These are phyloP conservation scores for Ochotona princeps DNA, from an alignment of 2,113 vertebrate species.

Conservation along the genomic window DNA sequence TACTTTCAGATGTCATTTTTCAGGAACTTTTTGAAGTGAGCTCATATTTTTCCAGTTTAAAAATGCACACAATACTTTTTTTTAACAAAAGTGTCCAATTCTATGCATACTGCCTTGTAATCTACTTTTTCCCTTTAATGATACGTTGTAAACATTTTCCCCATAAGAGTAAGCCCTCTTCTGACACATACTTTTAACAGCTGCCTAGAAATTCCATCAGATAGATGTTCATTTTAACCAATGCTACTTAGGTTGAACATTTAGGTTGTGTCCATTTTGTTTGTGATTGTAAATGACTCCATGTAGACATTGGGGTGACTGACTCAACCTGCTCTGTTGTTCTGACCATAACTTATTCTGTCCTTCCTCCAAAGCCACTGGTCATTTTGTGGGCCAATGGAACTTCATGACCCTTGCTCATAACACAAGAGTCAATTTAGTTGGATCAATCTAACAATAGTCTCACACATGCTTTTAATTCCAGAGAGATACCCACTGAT, in stretches of 20 bases:
- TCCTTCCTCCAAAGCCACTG: constrained; percentile 33
- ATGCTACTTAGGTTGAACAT: neutral
- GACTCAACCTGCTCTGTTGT: constrained; percentile 43
- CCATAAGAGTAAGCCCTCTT: constrained; percentile 24
- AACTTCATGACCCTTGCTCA: neutral
- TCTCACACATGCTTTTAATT: neutral
- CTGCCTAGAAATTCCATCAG: constrained; percentile 5
- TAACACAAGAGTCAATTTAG: constrained; percentile 43
- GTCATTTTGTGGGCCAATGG: constrained; percentile 33
- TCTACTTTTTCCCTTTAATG: constrained; percentile 33
- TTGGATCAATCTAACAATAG: neutral
- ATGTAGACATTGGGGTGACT: neutral
- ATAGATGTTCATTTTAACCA: constrained; percentile 48
- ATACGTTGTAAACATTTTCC: constrained; percentile 39
- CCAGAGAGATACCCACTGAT: neutral
- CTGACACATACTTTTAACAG: constrained; percentile 56
- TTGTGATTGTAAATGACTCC: constrained; percentile 36
- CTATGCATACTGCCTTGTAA: neutral
- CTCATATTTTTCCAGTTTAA: constrained; percentile 24
- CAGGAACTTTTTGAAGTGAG: too few relatives aligned
- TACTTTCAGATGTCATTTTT: too few relatives aligned
- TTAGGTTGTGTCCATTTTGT: constrained; percentile 18
- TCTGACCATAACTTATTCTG: constrained; percentile 24
- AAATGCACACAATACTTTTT: constrained; percentile 10
- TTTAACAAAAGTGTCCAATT: neutral